Percentiles rank a stretch among this genome's conserved stretches.
These are phyloP conservation scores for Thinocorus orbignyianus DNA, from an alignment of 2,113 vertebrate genomes.

Conservation along the genomic window DNA sequence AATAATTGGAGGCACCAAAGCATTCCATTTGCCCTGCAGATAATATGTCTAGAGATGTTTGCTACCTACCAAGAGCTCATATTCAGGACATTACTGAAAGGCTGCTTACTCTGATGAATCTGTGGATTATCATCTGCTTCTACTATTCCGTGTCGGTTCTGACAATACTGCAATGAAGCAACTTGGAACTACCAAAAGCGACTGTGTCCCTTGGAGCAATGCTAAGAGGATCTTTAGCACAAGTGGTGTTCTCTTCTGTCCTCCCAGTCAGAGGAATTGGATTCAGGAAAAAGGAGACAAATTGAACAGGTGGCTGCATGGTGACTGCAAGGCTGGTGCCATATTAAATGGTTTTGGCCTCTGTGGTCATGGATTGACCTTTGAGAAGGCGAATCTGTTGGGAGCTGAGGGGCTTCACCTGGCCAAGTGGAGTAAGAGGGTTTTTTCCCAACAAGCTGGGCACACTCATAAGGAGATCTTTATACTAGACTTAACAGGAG, in stretches of 20 bases:
- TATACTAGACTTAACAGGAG: neutral
- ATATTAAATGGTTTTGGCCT: neutral
- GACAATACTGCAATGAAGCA: neutral
- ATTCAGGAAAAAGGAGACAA: neutral
- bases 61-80: neutral
- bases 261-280: neutral
- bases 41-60: neutral
- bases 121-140: neutral
- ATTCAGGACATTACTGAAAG: neutral
- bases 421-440: neutral
- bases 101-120: neutral
- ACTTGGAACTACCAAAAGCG: neutral
- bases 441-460: neutral
- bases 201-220: neutral
- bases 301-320: neutral
- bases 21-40: neutral
- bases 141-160: neutral
- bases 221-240: neutral
- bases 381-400: neutral
- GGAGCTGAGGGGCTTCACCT: neutral
- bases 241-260: neutral
- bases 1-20: neutral
- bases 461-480: neutral
- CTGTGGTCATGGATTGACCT: neutral
- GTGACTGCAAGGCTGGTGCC: neutral